Evolutionary conservation across 2,888 invertebrate species (phyloP).

Genomic region (Philereme vetulata): DNA sequence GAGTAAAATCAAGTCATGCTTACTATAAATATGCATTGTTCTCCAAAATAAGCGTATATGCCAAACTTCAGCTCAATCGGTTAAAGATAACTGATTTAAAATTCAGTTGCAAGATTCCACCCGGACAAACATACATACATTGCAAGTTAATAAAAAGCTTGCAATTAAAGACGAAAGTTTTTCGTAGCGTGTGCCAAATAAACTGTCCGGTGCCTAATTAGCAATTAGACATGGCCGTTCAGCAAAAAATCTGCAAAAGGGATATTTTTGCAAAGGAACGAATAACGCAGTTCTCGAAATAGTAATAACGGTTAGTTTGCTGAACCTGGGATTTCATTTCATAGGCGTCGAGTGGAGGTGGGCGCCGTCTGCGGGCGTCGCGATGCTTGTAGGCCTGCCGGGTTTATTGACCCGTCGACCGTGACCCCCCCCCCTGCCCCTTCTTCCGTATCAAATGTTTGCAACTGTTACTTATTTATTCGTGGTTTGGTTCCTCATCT

Average conservation of each 20-base stretch:
- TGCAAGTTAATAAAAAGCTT: too few relatives aligned
- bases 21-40: too few relatives aligned
- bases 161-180: background rate
- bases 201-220: background rate
- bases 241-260: background rate
- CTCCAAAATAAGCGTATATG: too few relatives aligned
- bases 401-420: constrained; percentile 73
- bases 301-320: constrained; percentile 42
- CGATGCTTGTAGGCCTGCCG: constrained; percentile 47
- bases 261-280: constrained; percentile 8
- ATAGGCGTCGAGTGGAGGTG: constrained; percentile 44
- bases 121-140: too few relatives aligned
- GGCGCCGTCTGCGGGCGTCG: constrained; percentile 53
- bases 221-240: background rate
- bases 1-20: too few relatives aligned
- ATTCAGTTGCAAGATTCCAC: too few relatives aligned
- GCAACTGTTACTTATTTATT: constrained; percentile 27
- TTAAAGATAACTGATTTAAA: too few relatives aligned
- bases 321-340: constrained; percentile 40
- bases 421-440: constrained; percentile 60
- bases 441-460: constrained; percentile 23
- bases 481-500: constrained; percentile 18
- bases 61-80: too few relatives aligned
- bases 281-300: constrained; percentile 36
- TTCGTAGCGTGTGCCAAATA: background rate